Base-by-base conservation (phyloP, 1,140 invertebrate genomes). In the Sesamia nonagrioides region DNA sequence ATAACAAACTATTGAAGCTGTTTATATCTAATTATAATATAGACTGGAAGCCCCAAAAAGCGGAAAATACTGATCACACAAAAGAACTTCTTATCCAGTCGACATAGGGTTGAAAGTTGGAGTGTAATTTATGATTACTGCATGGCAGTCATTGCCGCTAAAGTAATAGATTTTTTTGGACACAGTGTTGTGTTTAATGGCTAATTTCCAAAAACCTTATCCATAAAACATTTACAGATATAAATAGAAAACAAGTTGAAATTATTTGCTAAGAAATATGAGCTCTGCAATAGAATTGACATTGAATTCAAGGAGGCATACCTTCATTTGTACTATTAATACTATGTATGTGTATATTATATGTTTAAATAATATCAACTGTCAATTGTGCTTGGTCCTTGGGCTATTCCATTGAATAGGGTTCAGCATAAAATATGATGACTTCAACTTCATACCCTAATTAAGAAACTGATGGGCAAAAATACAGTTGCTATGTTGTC, bases 21-120 rank as follows among this genome's bases (percentile, higher is more conserved):
- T 66, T 42, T 18, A 21, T 42, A 21, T 8, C 37, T 66, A 66
- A 40, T 66, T 66, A 58, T 4, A 27, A 27, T 27, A 11, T n/a
- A 8, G 8, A 27, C 54, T 58, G 54, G 54, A 58, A 58, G 21
- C 54, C 54, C 7, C 18, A 58, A 58, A 56, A 58, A 58, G 6
- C 6, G 4, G 21, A 21, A 13, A 13, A 9, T 21, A 48, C 9
- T 56, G 54, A 27, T 9, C 13, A 27, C 17, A 13, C 11, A 27
- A 15, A 8, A 58, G 6, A 27, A 21, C 21, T 13, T 6, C 21
- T 33, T 33, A 27, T 13, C 6, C 21, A 6, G 17, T 58, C 13
- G 3, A 33, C 3, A 13, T 27, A 58, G 17, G 11, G 54, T 33
- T 6, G 13, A 58, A 0, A 33, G 27, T 58, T 58, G 13, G 21